Evolutionary conservation across 2,797 vertebrate genomes (phyloP).

Genomic region (Carcharodon carcharias): DNA sequence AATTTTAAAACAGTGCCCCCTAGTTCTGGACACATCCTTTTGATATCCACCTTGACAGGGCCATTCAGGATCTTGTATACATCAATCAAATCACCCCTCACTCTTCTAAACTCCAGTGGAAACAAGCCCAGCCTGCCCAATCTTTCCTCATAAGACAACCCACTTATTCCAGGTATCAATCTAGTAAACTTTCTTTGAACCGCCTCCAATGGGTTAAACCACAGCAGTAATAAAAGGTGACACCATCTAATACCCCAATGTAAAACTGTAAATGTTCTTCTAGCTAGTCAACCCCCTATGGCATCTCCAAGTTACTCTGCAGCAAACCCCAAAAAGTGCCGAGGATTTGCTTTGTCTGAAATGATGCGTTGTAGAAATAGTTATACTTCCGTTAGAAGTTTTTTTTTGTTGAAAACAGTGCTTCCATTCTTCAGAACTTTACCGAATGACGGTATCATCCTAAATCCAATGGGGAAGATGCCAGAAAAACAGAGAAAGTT

Average conservation of each 20-base stretch:
- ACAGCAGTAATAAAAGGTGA: not conserved
- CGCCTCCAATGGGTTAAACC: not conserved
- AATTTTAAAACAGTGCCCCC: too few species aligned
- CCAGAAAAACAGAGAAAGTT: constrained; percentile 65
- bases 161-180: too few species aligned
- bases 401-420: constrained; percentile 33
- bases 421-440: constrained; percentile 60
- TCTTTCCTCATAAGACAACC: too few species aligned
- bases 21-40: too few species aligned
- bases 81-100: too few species aligned
- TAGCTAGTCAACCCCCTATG: not conserved
- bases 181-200: too few species aligned
- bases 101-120: too few species aligned
- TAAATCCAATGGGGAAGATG: constrained; percentile 61
- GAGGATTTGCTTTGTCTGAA: not conserved
- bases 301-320: not conserved
- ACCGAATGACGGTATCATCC: constrained; percentile 75
- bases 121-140: too few species aligned
- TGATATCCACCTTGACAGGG: too few species aligned
- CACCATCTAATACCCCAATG: not conserved
- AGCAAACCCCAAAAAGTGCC: not conserved
- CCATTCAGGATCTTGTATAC: too few species aligned
- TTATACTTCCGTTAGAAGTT: constrained; percentile 35
- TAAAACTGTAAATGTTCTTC: not conserved
- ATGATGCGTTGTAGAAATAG: not conserved